These are phyloP conservation scores for Noctua janthina DNA, from an alignment of 2,888 invertebrate genomes.

Conservation along the genomic window DNA sequence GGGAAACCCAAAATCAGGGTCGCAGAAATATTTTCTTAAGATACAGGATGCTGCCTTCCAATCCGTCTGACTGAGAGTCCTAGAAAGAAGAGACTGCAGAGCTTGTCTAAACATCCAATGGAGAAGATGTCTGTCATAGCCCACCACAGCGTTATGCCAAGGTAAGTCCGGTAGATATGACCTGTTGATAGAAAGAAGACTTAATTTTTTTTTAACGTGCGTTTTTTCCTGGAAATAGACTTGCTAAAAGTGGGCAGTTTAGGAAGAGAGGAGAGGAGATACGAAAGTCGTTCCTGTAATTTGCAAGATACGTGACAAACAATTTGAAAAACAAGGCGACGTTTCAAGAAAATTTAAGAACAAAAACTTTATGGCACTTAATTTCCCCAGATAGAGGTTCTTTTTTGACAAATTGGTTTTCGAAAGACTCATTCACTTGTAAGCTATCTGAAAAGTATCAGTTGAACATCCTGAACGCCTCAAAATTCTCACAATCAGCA, in stretches of 20 bases:
- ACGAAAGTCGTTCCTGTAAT: too few relatives aligned
- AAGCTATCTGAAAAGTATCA: background rate
- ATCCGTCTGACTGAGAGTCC: constrained; percentile 72
- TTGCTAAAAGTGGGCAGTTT: background rate
- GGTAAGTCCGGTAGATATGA: constrained; percentile 83
- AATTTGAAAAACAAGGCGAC: background rate
- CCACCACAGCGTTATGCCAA: constrained; percentile 79
- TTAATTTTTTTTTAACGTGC: background rate
- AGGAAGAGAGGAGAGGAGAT: background rate
- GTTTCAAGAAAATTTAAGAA: background rate
- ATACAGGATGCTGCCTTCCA: constrained; percentile 71
- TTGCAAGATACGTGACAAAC: too few relatives aligned
- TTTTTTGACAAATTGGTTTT: background rate
- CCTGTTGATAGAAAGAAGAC: constrained; percentile 66
- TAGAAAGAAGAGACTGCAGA: constrained; percentile 76
- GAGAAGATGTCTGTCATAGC: constrained; percentile 75
- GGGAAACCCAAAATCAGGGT: constrained; percentile 85
- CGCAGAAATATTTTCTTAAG: constrained; percentile 79
- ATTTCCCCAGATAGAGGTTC: background rate
- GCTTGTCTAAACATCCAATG: constrained; percentile 88
- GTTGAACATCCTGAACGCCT: background rate
- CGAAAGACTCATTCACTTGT: background rate
- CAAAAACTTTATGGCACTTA: too few relatives aligned
- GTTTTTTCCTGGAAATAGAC: background rate
- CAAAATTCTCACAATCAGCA: background rate